These are phyloP conservation scores for Malaclemys terrapin DNA, from an alignment of 2,113 vertebrate species.

Conservation along the genomic window DNA sequence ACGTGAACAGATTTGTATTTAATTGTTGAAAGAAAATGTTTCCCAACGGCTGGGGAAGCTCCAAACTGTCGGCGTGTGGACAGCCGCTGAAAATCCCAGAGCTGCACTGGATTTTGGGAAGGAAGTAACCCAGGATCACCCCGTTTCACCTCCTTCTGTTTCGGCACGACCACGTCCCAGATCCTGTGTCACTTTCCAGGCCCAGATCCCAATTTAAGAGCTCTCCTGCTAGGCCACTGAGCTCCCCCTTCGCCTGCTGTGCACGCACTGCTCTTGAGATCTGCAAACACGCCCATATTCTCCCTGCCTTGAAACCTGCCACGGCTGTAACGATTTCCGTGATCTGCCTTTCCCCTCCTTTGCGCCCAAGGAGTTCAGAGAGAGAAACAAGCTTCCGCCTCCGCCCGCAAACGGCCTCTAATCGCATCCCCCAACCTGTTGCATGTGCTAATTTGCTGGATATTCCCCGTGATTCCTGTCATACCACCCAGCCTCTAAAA, in stretches of 20 bases:
- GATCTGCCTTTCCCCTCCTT: background rate
- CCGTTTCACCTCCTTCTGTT: background rate
- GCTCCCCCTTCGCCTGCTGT: background rate
- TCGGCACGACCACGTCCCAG: background rate
- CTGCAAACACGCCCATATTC: background rate
- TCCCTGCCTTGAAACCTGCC: background rate
- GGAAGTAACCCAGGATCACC: background rate
- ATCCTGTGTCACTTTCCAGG: background rate
- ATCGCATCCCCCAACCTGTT: background rate
- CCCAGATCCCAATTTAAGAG: background rate
- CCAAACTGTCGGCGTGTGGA: background rate
- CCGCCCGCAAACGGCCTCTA: background rate
- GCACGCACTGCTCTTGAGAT: background rate
- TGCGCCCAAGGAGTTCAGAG: background rate
- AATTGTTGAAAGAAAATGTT: background rate
- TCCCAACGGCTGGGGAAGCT: background rate
- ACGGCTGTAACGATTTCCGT: too few species aligned
- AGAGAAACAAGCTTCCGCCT: background rate
- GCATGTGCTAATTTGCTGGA: background rate
- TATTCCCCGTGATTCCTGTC: background rate
- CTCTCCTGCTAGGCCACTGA: background rate
- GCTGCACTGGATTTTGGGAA: too few species aligned
- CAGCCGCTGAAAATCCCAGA: background rate
- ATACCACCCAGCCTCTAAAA: slow-evolving; percentile 20
- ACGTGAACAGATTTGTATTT: background rate